These are phyloP conservation scores for Alsophila aescularia DNA, from an alignment of 2,888 invertebrate genomes.

Conservation along the genomic window DNA sequence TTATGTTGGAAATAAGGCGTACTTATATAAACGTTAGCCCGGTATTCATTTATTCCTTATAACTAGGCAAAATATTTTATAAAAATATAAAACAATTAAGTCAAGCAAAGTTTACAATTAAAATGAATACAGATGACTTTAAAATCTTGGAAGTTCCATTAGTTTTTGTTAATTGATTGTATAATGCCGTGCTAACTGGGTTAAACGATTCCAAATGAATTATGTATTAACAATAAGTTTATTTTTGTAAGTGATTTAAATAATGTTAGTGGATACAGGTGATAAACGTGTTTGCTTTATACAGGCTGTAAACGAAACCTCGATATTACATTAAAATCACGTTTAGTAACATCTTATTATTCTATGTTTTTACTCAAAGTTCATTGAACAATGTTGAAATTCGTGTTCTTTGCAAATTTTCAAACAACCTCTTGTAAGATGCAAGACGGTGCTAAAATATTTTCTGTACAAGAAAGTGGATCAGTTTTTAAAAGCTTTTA, in stretches of 20 bases:
- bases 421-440: background rate
- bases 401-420: background rate
- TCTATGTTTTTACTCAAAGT: too few species aligned
- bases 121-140: too few species aligned
- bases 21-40: too few species aligned
- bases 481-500: too few species aligned
- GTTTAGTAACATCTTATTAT: background rate
- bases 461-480: too few species aligned
- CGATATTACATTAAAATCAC: conserved; percentile 1
- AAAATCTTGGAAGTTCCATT: too few species aligned
- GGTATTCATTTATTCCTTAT: too few species aligned
- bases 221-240: conserved; percentile 1
- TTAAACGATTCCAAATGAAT: conserved; percentile 4
- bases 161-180: background rate
- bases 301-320: conserved; percentile 15
- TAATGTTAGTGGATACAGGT: conserved; percentile 12
- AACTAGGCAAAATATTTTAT: too few species aligned
- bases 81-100: too few species aligned
- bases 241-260: conserved; percentile 7
- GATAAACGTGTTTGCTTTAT: conserved; percentile 21
- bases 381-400: background rate
- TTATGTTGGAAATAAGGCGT: too few species aligned
- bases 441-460: background rate
- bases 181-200: background rate
- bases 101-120: too few species aligned